Evolutionary conservation across 2,888 invertebrate genomes (phyloP), one percentile per base, ranked within the genome.

Genomic region (Caradrina clavipalpis): DNA sequence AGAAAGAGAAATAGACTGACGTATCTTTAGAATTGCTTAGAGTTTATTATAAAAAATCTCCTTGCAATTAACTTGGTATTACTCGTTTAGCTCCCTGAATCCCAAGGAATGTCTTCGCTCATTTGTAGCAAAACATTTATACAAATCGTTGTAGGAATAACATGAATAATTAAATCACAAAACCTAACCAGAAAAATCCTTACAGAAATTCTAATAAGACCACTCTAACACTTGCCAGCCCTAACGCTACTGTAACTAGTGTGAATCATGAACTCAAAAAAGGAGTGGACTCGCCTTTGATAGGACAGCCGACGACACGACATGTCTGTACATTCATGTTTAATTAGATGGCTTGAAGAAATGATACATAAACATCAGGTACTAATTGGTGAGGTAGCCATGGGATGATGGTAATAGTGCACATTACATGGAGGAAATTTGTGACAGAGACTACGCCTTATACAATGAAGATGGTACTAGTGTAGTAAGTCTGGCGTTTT

Each of bases 201-300:
- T 22, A 42, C 0, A 47, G 4, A 35, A 22, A 69, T 76, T 45
- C 11, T 69, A 57, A 63, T 55, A 54, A 69, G 65, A 50, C 47
- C 15, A 62, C 55, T 51, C 10, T 26, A 51, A 55, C 22, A 68
- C 22, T 11, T 73, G 75, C 54, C 83, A 85, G 22, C 86, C 84
- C 85, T 85, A 76, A 22, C 10, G 10, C 21, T 13, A 35, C 69
- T 59, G 69, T 69, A 76, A 79, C 82, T 73, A 76, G 81, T 85
- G 81, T 83, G 85, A 85, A 83, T 83, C 85, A 85, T 79, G 73
- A 65, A 74, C 82, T 82, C 72, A 74, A 77, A 82, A 81, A 82
- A 83, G 84, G 83, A 85, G 76, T 82, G 82, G 85, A 83, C 80
- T 60, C 65, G 79, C 69, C 83, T 82, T 83, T 80, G 75, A 81